phyloP scores from a whole-genome alignment of 1,140 invertebrate genomes.

The Triops longicaudatus region DNA sequence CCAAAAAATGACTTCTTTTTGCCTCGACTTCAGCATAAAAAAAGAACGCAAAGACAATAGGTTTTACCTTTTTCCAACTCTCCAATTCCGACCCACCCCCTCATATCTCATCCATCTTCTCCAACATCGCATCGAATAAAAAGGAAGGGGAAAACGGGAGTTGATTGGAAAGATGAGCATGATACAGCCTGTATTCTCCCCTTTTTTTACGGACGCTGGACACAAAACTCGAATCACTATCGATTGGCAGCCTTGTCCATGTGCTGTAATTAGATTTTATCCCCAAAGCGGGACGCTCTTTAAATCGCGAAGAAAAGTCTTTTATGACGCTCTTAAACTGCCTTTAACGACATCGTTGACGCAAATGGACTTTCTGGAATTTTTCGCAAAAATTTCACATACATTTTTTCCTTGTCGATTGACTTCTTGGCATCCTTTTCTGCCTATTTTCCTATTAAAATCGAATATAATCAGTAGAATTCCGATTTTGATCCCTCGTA shows the following conservation, averaged over 20 bases:
- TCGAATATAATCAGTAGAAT: no score
- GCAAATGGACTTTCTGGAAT: no score
- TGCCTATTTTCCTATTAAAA: no score
- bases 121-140: background rate
- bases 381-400: no score
- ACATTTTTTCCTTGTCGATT: no score
- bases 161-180: slow-evolving; percentile 15
- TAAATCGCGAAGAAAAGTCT: no score
- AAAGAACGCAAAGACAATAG: background rate
- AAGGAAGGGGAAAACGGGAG: background rate
- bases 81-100: background rate
- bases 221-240: background rate
- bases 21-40: background rate
- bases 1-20: background rate
- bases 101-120: slow-evolving; percentile 2
- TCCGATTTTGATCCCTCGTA: no score
- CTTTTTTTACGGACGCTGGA: background rate
- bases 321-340: no score
- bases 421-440: no score
- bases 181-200: background rate
- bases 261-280: background rate
- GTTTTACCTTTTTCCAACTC: background rate
- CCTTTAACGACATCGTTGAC: no score
- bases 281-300: background rate
- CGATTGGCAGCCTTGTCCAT: background rate